Evolutionary conservation across 2,113 vertebrate genomes (phyloP).

Genomic region (Columba janthina): DNA sequence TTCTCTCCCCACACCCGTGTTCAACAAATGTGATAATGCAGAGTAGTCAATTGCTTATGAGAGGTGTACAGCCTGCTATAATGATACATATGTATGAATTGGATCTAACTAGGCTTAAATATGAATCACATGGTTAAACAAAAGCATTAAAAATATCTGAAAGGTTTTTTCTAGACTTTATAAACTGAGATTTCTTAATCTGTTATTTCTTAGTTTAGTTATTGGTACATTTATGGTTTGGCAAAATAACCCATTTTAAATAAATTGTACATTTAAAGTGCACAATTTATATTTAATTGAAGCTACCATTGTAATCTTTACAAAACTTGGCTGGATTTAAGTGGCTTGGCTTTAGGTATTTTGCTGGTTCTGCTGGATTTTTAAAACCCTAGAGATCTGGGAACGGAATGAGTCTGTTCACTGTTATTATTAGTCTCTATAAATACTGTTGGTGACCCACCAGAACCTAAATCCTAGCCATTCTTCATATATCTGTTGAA

Average conservation of each 20-base stretch:
- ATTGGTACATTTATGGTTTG: slow-evolving; percentile 21
- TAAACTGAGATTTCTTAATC: slow-evolving; percentile 13
- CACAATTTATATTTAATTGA: slow-evolving; percentile 54
- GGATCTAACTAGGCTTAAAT: not conserved
- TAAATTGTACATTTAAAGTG: slow-evolving; percentile 40
- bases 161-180: not conserved
- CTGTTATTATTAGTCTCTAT: slow-evolving; percentile 36
- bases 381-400: slow-evolving; percentile 43
- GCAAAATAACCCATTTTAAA: slow-evolving; percentile 45
- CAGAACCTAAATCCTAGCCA: not conserved
- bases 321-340: slow-evolving; percentile 54
- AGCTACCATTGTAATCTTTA: slow-evolving; percentile 49
- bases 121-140: slow-evolving; percentile 5
- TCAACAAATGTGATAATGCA: not conserved
- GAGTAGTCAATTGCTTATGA: not conserved
- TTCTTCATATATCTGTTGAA: not conserved
- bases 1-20: not conserved
- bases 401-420: slow-evolving; percentile 30
- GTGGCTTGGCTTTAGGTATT: slow-evolving; percentile 44
- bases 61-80: not conserved
- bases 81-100: not conserved
- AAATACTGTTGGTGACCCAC: slow-evolving; percentile 9
- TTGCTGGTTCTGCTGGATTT: slow-evolving; percentile 67
- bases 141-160: not conserved
- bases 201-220: slow-evolving; percentile 24